A percentile compares a stretch with the other conserved stretches of the same genome.
Conservation (phyloP, 2,888 invertebrate species). For the Rugalucina vietnamica region DNA sequence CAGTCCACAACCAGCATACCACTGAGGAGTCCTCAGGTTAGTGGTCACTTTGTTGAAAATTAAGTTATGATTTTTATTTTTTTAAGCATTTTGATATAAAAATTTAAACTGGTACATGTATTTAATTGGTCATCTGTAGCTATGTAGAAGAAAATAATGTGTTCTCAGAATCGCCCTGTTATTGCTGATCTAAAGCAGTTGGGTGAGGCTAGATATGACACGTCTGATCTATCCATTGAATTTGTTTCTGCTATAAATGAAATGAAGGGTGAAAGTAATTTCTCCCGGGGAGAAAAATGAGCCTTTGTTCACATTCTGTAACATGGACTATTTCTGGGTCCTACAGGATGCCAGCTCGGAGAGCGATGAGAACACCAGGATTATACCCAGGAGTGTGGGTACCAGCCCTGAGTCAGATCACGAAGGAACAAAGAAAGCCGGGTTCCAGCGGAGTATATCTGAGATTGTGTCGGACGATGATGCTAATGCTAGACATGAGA, state of each 20-base stretch:
- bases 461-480: slow-evolving; percentile 79
- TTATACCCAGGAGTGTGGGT: slow-evolving; percentile 76
- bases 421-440: slow-evolving; percentile 70
- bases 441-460: slow-evolving; percentile 82
- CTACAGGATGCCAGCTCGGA: slow-evolving; percentile 46
- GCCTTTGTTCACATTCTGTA: not conserved
- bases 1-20: slow-evolving; percentile 71
- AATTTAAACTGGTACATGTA: too few species aligned
- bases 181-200: too few species aligned
- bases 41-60: slow-evolving; percentile 9
- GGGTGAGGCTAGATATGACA: too few species aligned
- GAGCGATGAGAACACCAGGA: slow-evolving; percentile 32
- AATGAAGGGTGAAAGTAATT: too few species aligned
- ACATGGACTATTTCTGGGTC: not conserved
- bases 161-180: too few species aligned
- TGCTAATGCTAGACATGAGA: slow-evolving; percentile 63
- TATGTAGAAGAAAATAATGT: too few species aligned
- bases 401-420: slow-evolving; percentile 80
- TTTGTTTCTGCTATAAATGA: too few species aligned
- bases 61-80: too few species aligned
- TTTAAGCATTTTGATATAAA: too few species aligned
- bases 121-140: too few species aligned
- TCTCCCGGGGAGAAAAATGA: too few species aligned
- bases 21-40: slow-evolving; percentile 74
- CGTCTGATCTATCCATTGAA: too few species aligned